phyloP scores from a whole-genome alignment of 2,113 vertebrate species.

The Nanorana parkeri region DNA sequence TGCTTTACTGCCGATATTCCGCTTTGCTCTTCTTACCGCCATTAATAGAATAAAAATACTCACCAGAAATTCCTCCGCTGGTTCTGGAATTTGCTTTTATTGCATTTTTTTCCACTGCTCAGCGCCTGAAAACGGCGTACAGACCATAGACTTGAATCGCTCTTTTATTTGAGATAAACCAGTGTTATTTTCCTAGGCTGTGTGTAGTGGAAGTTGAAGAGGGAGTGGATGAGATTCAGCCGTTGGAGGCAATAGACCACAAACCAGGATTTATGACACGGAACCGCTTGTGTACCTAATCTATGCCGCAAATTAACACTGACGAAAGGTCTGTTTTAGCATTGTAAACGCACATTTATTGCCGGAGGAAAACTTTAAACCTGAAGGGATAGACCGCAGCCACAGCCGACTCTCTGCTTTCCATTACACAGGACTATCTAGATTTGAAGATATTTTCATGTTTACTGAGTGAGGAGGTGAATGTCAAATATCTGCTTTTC shows the following conservation, averaged over 20 bases:
- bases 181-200: slow-evolving; percentile 30
- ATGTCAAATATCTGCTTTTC: background rate
- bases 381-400: background rate
- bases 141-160: slow-evolving; percentile 48
- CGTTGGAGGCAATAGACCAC: slow-evolving; percentile 35
- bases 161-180: slow-evolving; percentile 43
- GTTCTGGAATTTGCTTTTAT: slow-evolving; percentile 40
- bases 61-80: background rate
- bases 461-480: slow-evolving; percentile 9
- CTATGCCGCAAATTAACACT: slow-evolving; percentile 44
- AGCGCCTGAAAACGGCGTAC: slow-evolving; percentile 10
- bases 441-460: slow-evolving; percentile 14
- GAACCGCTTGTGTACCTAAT: slow-evolving; percentile 19
- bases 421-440: slow-evolving; percentile 22
- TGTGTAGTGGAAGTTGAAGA: background rate
- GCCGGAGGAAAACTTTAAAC: background rate
- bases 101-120: slow-evolving; percentile 29
- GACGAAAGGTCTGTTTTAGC: slow-evolving; percentile 28
- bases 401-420: background rate
- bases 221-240: background rate
- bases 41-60: slow-evolving; percentile 40
- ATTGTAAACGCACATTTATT: slow-evolving; percentile 37
- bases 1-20: slow-evolving; percentile 3
- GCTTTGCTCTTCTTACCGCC: background rate
- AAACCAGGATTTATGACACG: slow-evolving; percentile 33